Evolutionary conservation across 2,113 vertebrate genomes (phyloP).

Genomic region (Neogale vison): DNA sequence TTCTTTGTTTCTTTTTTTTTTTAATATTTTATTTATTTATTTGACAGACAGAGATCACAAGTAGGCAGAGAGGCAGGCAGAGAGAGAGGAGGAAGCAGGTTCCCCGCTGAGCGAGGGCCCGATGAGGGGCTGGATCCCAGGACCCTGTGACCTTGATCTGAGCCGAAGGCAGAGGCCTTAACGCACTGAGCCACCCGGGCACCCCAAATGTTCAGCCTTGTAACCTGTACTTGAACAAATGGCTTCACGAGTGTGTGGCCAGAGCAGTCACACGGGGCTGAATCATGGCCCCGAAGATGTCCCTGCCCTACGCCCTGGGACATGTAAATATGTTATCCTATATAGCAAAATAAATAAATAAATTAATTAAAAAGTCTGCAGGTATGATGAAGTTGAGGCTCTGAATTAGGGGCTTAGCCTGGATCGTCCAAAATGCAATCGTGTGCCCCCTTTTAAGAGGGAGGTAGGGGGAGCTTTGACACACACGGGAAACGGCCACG

Average conservation of each 20-base stretch:
- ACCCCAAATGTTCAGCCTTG: neutral
- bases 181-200: too few species aligned
- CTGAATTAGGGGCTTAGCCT: neutral
- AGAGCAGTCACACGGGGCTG: neutral
- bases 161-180: too few species aligned
- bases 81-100: too few species aligned
- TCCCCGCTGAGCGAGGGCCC: too few species aligned
- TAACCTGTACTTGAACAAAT: neutral
- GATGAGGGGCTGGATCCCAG: too few species aligned
- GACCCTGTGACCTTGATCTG: too few species aligned
- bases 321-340: neutral
- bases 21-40: too few species aligned
- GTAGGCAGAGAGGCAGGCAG: too few species aligned
- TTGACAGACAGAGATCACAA: too few species aligned
- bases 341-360: fast-evolving
- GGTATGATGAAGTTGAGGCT: too few species aligned
- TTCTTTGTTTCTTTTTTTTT: too few species aligned
- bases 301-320: neutral
- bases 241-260: fast-evolving
- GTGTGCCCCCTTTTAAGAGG: neutral
- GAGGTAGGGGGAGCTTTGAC: too few species aligned
- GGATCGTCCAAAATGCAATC: fast-evolving
- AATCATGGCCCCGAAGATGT: fast-evolving
- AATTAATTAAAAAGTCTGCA: neutral
- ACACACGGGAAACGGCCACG: fast-evolving